Conservation (phyloP, 2,888 invertebrate genomes). For the Mechanitis messenoides region DNA sequence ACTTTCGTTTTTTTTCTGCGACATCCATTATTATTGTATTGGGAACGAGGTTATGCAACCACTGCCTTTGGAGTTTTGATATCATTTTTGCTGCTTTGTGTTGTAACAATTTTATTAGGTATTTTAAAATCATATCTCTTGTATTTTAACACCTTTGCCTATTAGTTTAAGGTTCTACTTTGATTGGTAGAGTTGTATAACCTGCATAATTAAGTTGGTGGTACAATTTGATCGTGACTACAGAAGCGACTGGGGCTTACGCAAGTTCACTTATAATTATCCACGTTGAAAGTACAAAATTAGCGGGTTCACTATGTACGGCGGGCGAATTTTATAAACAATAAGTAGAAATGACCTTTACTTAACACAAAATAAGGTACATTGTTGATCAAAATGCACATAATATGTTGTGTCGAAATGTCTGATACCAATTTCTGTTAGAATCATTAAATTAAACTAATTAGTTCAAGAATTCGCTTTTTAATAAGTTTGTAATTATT, state of each 20-base stretch:
- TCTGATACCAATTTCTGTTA: not conserved
- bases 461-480: not conserved
- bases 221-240: slow-evolving; percentile 65
- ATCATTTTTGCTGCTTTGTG: slow-evolving; percentile 71
- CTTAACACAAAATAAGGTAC: not conserved
- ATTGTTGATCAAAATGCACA: not conserved
- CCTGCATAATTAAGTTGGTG: slow-evolving; percentile 38
- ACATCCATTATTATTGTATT: slow-evolving; percentile 70
- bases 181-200: slow-evolving; percentile 16
- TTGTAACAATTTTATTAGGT: slow-evolving; percentile 33
- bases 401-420: slow-evolving; percentile 1
- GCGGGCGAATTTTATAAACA: slow-evolving; percentile 11
- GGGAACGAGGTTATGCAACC: slow-evolving; percentile 72
- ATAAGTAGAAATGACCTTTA: not conserved
- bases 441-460: not conserved
- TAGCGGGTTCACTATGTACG: slow-evolving; percentile 43
- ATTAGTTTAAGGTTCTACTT: slow-evolving; percentile 29
- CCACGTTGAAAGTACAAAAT: slow-evolving; percentile 70
- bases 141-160: slow-evolving; percentile 28
- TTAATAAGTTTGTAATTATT: not conserved
- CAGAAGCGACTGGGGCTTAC: slow-evolving; percentile 66
- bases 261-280: slow-evolving; percentile 69
- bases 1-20: slow-evolving; percentile 73
- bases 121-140: slow-evolving; percentile 8
- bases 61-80: slow-evolving; percentile 69